A percentile compares a stretch with the other conserved stretches of the same genome.
phyloP scores from a whole-genome alignment of 2,797 vertebrate species.

The Chromobotia macracanthus region DNA sequence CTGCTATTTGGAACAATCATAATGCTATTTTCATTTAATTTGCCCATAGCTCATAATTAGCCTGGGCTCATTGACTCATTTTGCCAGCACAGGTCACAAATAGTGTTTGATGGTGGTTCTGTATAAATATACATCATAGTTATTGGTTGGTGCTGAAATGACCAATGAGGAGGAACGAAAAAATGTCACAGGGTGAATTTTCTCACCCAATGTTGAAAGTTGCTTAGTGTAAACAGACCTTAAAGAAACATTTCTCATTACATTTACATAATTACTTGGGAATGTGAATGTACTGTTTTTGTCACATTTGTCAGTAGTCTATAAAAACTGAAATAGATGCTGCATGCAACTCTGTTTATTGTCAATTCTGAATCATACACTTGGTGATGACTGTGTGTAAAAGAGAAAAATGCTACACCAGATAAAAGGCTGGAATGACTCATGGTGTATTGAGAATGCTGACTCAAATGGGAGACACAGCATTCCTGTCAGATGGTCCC shows the following conservation, averaged over 20 bases:
- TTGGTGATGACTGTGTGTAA: not conserved
- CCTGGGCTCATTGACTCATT: no score
- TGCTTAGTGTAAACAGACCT: no score
- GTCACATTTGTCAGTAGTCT: not conserved
- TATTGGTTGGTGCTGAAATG: no score
- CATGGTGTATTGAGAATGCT: slow-evolving; percentile 25
- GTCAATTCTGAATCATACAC: slow-evolving; percentile 7
- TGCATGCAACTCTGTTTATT: slow-evolving; percentile 1
- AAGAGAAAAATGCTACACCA: not conserved
- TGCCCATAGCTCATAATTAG: no score
- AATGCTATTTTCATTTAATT: no score
- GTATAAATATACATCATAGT: no score
- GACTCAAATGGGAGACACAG: slow-evolving; percentile 30
- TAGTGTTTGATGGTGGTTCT: no score
- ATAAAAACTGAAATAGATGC: not conserved
- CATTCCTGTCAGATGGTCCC: slow-evolving; percentile 39
- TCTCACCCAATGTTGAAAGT: no score
- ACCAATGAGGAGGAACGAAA: no score
- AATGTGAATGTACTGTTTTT: not conserved
- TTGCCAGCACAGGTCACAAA: no score
- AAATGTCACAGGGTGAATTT: no score
- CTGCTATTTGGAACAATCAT: no score
- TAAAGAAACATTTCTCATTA: not conserved
- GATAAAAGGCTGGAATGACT: slow-evolving; percentile 8
- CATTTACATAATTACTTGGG: not conserved